These are phyloP conservation scores for Andrena hattorfiana DNA, from an alignment of 2,888 invertebrate genomes.

Conservation along the genomic window DNA sequence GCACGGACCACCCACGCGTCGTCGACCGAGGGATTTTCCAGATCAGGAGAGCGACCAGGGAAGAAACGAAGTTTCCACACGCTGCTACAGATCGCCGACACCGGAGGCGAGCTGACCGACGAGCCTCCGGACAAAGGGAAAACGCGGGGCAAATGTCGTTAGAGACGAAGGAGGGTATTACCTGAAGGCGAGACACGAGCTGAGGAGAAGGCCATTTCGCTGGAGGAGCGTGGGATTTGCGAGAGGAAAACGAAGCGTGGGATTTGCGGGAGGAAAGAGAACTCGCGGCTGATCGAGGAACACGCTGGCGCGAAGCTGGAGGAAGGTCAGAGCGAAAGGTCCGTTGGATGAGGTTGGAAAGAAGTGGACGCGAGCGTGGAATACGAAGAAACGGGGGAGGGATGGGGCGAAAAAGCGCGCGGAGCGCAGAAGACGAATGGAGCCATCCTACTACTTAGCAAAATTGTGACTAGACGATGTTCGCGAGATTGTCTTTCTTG, in stretches of 20 bases:
- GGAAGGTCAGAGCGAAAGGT: not conserved
- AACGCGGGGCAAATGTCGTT: conserved; percentile 34
- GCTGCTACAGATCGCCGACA: not conserved
- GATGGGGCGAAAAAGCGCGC: not conserved
- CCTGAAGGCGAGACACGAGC: not conserved
- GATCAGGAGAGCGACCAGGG: conserved; percentile 3
- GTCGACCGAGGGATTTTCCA: not conserved
- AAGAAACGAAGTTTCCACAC: conserved; percentile 16
- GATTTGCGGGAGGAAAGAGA: conserved; percentile 4
- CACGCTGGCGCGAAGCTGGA: not conserved
- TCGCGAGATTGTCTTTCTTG: not conserved
- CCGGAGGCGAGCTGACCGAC: conserved; percentile 13
- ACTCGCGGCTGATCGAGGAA: conserved; percentile 2
- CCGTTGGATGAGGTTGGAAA: not conserved
- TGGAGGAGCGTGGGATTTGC: conserved; percentile 20
- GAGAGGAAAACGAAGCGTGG: not conserved
- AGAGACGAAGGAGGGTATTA: not conserved
- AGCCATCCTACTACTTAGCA: too few relatives aligned
- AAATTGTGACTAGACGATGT: not conserved
- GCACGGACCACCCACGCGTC: not conserved
- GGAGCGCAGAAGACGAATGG: not conserved
- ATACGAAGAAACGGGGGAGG: not conserved
- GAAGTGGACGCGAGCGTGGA: not conserved
- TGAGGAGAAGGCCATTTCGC: conserved; percentile 1
- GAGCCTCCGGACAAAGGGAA: conserved; percentile 35